A percentile compares a stretch with the other conserved stretches of the same genome.
phyloP scores from a whole-genome alignment of 2,888 invertebrate genomes.

The Lasioglossum lativentre region DNA sequence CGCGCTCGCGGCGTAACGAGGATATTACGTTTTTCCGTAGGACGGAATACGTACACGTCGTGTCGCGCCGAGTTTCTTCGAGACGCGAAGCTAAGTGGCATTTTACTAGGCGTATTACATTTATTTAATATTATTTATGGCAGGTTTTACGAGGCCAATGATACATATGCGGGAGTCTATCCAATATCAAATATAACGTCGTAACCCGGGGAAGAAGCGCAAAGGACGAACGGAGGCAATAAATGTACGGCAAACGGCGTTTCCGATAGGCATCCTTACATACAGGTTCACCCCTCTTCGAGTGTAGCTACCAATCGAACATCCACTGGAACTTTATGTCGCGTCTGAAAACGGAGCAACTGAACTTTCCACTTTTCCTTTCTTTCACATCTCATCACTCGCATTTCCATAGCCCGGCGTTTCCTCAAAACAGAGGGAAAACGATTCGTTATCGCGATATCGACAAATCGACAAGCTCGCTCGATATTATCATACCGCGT shows the following conservation, averaged over 20 bases:
- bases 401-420: conserved; percentile 22
- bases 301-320: conserved; percentile 73
- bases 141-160: conserved; percentile 83
- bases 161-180: conserved; percentile 83
- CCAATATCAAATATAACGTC: conserved; percentile 85
- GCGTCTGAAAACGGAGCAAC: conserved; percentile 48
- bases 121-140: conserved; percentile 85
- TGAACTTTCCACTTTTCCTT: conserved; percentile 59
- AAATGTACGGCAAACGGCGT: conserved; percentile 84
- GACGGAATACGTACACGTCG: conserved; percentile 36
- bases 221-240: conserved; percentile 80
- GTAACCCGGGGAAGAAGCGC: conserved; percentile 78
- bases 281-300: conserved; percentile 69
- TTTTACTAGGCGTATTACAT: conserved; percentile 83
- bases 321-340: conserved; percentile 50
- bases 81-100: conserved; percentile 77
- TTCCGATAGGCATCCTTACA: conserved; percentile 81
- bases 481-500: not conserved
- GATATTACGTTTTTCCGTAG: conserved; percentile 59
- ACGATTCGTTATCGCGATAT: conserved; percentile 17
- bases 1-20: conserved; percentile 6
- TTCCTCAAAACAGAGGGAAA: conserved; percentile 22
- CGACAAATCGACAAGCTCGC: not conserved
- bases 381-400: conserved; percentile 34
- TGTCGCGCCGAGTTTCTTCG: conserved; percentile 33